Base-by-base conservation (phyloP, 1,140 invertebrate species). In the Solen grandis region DNA sequence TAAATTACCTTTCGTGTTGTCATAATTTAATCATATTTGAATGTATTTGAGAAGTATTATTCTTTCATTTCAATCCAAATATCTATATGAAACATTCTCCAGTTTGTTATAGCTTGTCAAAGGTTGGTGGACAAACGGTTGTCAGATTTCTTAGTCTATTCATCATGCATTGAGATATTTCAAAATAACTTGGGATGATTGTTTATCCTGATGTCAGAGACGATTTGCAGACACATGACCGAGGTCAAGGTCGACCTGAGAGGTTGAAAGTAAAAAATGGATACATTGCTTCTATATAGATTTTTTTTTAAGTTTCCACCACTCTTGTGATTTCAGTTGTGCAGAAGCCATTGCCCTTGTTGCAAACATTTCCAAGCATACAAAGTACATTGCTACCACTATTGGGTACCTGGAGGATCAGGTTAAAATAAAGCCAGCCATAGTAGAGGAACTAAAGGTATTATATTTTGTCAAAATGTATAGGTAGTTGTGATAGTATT, bases 301-400 rank as follows among this genome's bases (percentile, higher is more conserved):
- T 19, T 10, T 46, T 46, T 8, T 19, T 19, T 10, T 46, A 46
- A 46, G 8, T 19, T 8, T 46, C 41, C 41, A 10, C 8, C 41
- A 46, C 52, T 73, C 66, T 66, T 35, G 72, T 73, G 10, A 35
- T 88, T 83, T 19, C 84, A 93, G 92, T 22, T 91, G 92, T 87
- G 86, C 90, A 35, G 92, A 93, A 86, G 91, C 91, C 36, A 86
- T 90, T n/a, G 89, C 91, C 2, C 90, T 93, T 77, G 84, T 93
- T 35, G 88, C 86, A 13, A 93, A 93, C 77, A 88, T 93, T 22
- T 89, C 89, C 25, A 92, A 89, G 70, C 93, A 93, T 72, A 83
- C 88, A 10, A 88, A 89, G 16, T 93, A 92, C 87, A 91, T 93
- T 41, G 74, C 84, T 62, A 91, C 88, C 52, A 91, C 90, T 14